These are phyloP conservation scores for Calliphora vomitoria DNA, from an alignment of 2,888 invertebrate genomes.

Conservation along the genomic window DNA sequence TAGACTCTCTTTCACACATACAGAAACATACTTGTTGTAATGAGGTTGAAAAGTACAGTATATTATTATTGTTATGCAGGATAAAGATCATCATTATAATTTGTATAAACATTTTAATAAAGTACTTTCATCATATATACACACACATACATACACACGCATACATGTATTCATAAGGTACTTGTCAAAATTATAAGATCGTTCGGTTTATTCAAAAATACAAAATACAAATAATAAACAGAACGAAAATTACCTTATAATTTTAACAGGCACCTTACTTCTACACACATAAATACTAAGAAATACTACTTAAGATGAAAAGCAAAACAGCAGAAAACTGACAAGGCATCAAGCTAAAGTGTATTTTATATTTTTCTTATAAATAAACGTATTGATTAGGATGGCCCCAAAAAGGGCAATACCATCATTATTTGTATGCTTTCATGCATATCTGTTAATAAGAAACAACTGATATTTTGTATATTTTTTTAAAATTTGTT, in stretches of 20 bases:
- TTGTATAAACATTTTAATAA: constrained; percentile 26
- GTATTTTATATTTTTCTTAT: constrained; percentile 5
- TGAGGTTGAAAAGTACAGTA: neutral
- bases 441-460: no score
- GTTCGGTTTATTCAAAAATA: no score
- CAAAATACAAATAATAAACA: no score
- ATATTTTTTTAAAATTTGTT: no score
- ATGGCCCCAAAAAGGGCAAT: no score
- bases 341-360: constrained; percentile 32
- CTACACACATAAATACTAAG: constrained; percentile 17
- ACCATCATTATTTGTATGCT: no score
- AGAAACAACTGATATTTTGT: no score
- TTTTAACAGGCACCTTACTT: neutral
- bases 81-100: constrained; percentile 6
- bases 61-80: no score
- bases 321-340: constrained; percentile 25
- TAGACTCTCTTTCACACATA: no score
- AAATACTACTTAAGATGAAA: constrained; percentile 27
- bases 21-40: neutral
- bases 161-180: no score
- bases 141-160: neutral
- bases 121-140: constrained; percentile 6
- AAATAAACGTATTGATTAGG: neutral
- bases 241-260: no score
- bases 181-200: no score